These are phyloP conservation scores for Metopia argyrocephala DNA, from an alignment of 2,888 invertebrate genomes.

Conservation along the genomic window DNA sequence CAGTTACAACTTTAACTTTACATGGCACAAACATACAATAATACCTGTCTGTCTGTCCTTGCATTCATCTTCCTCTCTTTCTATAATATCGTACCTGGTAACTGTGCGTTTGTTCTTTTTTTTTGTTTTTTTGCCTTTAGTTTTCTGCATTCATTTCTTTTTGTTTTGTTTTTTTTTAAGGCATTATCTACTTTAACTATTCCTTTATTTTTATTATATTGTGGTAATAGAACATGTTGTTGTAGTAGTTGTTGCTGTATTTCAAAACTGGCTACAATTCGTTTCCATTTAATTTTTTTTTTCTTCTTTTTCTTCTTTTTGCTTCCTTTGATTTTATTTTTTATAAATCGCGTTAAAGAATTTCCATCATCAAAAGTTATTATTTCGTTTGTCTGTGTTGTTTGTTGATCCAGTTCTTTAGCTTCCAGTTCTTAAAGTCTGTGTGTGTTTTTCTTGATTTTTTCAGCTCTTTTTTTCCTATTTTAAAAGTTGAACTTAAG, in stretches of 20 bases:
- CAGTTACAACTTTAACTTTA: conserved; percentile 24
- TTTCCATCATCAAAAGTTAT: conserved; percentile 61
- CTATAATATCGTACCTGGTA: not conserved
- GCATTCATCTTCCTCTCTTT: not conserved
- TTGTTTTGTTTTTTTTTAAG: not conserved
- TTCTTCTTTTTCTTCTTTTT: too few species aligned
- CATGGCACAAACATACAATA: conserved; percentile 42
- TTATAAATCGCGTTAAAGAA: conserved; percentile 62
- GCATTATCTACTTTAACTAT: not conserved
- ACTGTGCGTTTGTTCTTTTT: conserved; percentile 46
- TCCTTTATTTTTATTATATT: conserved; percentile 5
- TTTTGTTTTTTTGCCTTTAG: not conserved
- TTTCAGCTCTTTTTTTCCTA: conserved; percentile 12
- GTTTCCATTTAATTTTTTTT: conserved; percentile 38
- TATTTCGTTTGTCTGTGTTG: conserved; percentile 39
- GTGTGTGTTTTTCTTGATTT: conserved; percentile 18
- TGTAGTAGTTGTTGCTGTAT: conserved; percentile 5
- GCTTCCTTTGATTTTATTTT: too few species aligned
- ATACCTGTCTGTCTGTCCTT: conserved; percentile 23
- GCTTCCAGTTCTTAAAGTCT: conserved; percentile 55
- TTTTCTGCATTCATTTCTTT: conserved; percentile 1
- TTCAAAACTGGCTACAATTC: conserved; percentile 51
- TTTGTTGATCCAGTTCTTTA: conserved; percentile 59
- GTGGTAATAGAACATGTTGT: not conserved
- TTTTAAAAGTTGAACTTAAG: conserved; percentile 50